phyloP scores from a whole-genome alignment of 2,797 vertebrate genomes.

The Serranus cabrilla region DNA sequence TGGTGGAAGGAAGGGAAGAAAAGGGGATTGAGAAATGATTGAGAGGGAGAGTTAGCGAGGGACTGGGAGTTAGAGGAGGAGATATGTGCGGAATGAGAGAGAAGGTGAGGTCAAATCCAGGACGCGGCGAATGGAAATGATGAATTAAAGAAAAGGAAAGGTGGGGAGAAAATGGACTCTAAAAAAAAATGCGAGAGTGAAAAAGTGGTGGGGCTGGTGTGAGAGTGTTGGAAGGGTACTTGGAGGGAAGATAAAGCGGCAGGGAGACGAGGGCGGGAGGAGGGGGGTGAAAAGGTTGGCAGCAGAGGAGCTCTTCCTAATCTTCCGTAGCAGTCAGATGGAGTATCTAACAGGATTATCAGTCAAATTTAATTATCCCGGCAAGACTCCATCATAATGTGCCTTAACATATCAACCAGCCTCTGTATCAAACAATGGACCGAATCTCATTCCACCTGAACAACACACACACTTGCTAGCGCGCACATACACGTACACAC shows the following conservation, averaged over 20 bases:
- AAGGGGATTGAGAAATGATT: constrained; percentile 60
- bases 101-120: constrained; percentile 72
- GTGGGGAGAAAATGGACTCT: constrained; percentile 63
- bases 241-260: constrained; percentile 67
- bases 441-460: constrained; percentile 60
- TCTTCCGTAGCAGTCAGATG: constrained; percentile 76
- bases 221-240: constrained; percentile 61
- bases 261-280: constrained; percentile 47
- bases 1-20: constrained; percentile 32
- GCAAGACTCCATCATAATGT: constrained; percentile 78
- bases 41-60: constrained; percentile 59
- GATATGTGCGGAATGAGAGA: constrained; percentile 61
- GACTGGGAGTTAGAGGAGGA: constrained; percentile 48
- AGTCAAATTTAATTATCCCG: constrained; percentile 81
- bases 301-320: constrained; percentile 73
- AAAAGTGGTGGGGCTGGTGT: constrained; percentile 52
- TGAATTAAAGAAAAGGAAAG: constrained; percentile 72
- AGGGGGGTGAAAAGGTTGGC: constrained; percentile 64
- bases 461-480: constrained; percentile 18
- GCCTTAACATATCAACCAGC: constrained; percentile 68
- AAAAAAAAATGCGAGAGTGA: constrained; percentile 55
- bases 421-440: constrained; percentile 69
- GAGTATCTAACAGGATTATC: constrained; percentile 83
- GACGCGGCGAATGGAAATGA: constrained; percentile 68
- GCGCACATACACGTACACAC: constrained; percentile 6